A percentile compares a stretch with the other conserved stretches of the same genome.
Evolutionary conservation across 2,797 vertebrate species (phyloP).

Genomic region (Varecia variegata): DNA sequence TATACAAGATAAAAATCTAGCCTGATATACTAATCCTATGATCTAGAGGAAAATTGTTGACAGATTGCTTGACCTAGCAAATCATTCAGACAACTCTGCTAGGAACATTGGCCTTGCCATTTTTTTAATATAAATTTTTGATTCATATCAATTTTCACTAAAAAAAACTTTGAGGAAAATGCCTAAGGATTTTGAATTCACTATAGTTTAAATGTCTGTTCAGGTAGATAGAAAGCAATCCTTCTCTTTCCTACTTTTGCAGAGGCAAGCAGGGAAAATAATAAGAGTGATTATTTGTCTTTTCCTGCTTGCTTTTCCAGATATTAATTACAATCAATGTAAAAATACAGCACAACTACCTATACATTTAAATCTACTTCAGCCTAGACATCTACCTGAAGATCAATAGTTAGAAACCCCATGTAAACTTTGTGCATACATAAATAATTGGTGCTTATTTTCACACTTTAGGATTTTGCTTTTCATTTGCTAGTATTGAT

Average conservation of each 20-base stretch:
- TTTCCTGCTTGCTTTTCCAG: slow-evolving; percentile 6
- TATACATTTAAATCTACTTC: slow-evolving; percentile 36
- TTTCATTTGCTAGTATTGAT: slow-evolving; percentile 49
- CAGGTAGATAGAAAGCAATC: slow-evolving; percentile 30
- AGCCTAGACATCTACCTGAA: slow-evolving; percentile 14
- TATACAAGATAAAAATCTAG: slow-evolving; percentile 54
- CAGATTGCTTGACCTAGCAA: slow-evolving; percentile 60
- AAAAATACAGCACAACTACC: background rate
- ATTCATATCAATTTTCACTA: slow-evolving; percentile 56
- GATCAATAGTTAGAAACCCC: slow-evolving; percentile 42
- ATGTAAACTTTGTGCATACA: background rate
- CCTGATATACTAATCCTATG: slow-evolving; percentile 55
- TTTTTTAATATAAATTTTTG: slow-evolving; percentile 50
- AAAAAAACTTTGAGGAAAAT: slow-evolving; percentile 44
- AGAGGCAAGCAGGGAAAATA: background rate
- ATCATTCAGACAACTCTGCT: slow-evolving; percentile 44
- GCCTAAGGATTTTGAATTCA: slow-evolving; percentile 41
- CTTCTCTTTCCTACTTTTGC: background rate
- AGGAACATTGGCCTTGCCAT: background rate
- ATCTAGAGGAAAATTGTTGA: slow-evolving; percentile 55
- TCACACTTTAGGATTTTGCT: background rate
- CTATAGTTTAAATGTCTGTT: slow-evolving; percentile 33
- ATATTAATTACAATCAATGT: slow-evolving; percentile 44
- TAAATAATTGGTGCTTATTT: slow-evolving; percentile 57
- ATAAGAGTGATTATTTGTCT: background rate